Percentiles rank a stretch among this genome's conserved stretches.
Evolutionary conservation across 1,140 invertebrate species (phyloP).

Genomic region (Pseudobourletiella spinata): DNA sequence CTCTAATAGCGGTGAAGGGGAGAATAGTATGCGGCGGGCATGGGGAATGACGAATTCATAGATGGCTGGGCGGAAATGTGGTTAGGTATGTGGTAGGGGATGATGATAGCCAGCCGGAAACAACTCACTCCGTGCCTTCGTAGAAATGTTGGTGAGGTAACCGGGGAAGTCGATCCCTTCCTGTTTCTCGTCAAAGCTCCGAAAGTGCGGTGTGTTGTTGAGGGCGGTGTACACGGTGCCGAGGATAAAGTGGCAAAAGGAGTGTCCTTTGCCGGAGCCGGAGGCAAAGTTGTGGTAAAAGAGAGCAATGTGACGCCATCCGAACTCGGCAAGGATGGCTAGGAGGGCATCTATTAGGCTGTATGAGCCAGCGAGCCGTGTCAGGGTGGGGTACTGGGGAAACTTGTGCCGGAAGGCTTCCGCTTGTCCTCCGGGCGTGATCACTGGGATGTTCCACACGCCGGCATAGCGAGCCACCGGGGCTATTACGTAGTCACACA

Average conservation of each 20-base stretch:
- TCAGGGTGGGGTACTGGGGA: conserved; percentile 63
- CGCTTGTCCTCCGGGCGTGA: conserved; percentile 63
- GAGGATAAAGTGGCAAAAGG: conserved; percentile 62
- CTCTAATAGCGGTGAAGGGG: no score
- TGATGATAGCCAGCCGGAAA: no score
- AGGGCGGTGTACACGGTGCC: conserved; percentile 57
- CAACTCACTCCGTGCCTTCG: conserved; percentile 35
- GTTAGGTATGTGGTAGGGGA: no score
- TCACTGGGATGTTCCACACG: conserved; percentile 76
- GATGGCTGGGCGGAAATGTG: no score
- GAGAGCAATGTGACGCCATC: conserved; percentile 59
- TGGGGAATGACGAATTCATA: no score
- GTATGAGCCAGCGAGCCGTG: conserved; percentile 41
- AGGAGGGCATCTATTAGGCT: conserved; percentile 50
- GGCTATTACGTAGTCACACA: conserved; percentile 84
- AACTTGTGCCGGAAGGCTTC: conserved; percentile 63
- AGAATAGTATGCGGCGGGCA: no score
- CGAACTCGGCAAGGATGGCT: conserved; percentile 56
- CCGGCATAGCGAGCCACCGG: conserved; percentile 75
- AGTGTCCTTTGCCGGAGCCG: conserved; percentile 46
- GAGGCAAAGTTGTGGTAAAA: conserved; percentile 60
- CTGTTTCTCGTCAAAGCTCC: conserved; percentile 52
- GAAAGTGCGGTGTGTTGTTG: conserved; percentile 49
- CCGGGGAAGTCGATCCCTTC: conserved; percentile 26
- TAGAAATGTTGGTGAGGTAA: conserved; percentile 21